phyloP scores from a whole-genome alignment of 2,797 vertebrate species.

The Ataeniobius toweri region DNA sequence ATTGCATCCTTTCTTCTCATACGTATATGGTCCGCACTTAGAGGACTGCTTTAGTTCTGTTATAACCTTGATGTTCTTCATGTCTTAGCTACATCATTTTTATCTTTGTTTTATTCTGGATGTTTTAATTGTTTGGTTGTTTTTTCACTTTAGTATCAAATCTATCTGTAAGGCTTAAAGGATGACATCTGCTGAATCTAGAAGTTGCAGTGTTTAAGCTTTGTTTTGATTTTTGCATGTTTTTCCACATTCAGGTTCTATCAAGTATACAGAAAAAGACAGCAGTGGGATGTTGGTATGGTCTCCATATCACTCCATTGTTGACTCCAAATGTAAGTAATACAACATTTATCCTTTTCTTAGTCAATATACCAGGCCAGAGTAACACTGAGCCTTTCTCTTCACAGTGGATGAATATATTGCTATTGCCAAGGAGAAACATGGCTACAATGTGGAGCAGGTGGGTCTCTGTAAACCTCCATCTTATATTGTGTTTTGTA shows the following conservation, averaged over 20 bases:
- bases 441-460: slow-evolving; percentile 98
- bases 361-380: not conserved
- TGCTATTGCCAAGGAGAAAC: slow-evolving; percentile 96
- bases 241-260: slow-evolving; percentile 79
- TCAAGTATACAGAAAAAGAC: slow-evolving; percentile 94
- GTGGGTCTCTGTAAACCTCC: slow-evolving; percentile 66
- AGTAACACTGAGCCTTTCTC: slow-evolving; percentile 14
- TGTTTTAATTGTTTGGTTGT: not conserved
- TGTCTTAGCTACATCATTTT: too few species aligned
- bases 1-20: too few species aligned
- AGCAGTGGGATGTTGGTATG: slow-evolving; percentile 97
- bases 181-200: not conserved
- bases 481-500: not conserved
- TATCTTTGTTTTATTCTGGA: not conserved
- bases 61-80: too few species aligned
- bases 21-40: too few species aligned
- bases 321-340: slow-evolving; percentile 92
- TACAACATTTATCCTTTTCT: not conserved
- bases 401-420: slow-evolving; percentile 96
- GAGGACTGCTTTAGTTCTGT: too few species aligned
- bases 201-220: not conserved
- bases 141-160: too few species aligned
- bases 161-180: not conserved
- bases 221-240: not conserved
- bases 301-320: slow-evolving; percentile 92